phyloP scores from a whole-genome alignment of 2,888 invertebrate genomes.

The Tetheella fluctuosa region DNA sequence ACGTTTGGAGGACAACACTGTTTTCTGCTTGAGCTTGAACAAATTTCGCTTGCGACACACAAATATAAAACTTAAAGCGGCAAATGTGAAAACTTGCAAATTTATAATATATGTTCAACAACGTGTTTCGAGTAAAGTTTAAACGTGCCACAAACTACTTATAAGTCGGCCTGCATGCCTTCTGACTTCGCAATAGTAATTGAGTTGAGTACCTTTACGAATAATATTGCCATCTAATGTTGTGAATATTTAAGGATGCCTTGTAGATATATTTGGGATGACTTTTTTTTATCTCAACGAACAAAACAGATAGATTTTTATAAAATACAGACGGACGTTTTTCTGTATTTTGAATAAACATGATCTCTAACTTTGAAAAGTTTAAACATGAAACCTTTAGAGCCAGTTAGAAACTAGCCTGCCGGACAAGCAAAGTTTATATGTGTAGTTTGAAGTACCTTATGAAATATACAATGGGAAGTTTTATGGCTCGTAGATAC shows the following conservation, averaged over 20 bases:
- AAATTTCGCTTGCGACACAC: constrained; percentile 51
- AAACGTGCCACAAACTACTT: constrained; percentile 3
- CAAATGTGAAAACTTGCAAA: constrained; percentile 28
- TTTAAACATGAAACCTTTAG: not conserved
- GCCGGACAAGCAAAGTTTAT: not conserved
- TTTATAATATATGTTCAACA: constrained; percentile 13
- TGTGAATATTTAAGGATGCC: too few species aligned
- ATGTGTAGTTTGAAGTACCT: not conserved
- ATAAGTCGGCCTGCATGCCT: not conserved
- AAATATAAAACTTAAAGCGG: constrained; percentile 24
- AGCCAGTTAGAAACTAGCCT: not conserved
- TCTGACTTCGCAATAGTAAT: not conserved
- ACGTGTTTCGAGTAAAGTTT: constrained; percentile 5
- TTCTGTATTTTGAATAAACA: not conserved
- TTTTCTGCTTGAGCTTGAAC: constrained; percentile 47
- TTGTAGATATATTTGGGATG: not conserved
- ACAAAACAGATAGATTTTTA: not conserved
- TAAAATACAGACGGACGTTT: not conserved
- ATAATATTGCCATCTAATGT: not conserved
- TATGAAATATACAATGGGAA: not conserved
- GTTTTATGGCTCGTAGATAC: too few species aligned
- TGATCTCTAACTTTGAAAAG: not conserved
- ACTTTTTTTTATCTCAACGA: too few species aligned
- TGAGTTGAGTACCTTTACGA: too few species aligned
- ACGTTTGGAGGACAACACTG: constrained; percentile 63